Evolutionary conservation across 2,113 vertebrate species (phyloP).

Genomic region (Erinaceus europaeus): DNA sequence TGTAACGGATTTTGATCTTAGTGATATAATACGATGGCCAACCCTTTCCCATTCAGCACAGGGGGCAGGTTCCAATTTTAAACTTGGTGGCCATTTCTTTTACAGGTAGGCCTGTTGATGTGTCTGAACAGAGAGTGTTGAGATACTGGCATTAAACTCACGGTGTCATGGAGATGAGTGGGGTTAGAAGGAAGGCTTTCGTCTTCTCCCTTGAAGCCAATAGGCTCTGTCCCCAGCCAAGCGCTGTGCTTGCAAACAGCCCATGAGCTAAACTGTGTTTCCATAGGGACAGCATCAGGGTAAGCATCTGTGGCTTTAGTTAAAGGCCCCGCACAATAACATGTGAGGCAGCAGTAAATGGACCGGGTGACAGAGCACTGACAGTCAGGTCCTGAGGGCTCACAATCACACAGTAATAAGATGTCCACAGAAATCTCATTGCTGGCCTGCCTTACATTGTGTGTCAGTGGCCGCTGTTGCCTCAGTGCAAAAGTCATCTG

Average conservation of each 20-base stretch:
- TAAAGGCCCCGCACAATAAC: not conserved
- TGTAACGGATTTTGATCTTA: too few species aligned
- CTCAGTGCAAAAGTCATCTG: too few species aligned
- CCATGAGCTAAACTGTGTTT: not conserved
- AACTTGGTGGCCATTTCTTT: too few species aligned
- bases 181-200: too few species aligned
- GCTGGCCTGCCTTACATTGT: not conserved
- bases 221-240: not conserved
- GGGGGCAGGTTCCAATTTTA: too few species aligned
- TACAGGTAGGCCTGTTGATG: too few species aligned
- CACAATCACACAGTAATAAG: not conserved
- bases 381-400: not conserved
- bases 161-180: too few species aligned
- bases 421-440: not conserved
- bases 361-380: fast-evolving
- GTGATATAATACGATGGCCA: too few species aligned
- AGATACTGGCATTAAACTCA: too few species aligned
- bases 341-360: not conserved
- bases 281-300: not conserved
- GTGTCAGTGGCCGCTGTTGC: too few species aligned
- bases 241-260: not conserved
- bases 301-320: not conserved
- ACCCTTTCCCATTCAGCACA: too few species aligned
- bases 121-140: too few species aligned
- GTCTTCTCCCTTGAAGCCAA: fast-evolving